Evolutionary conservation across 53 echinoderm and acorn worm genomes (phyloP), one percentile per base, ranked within the genome.

Genomic region (Holothuria scabra): DNA sequence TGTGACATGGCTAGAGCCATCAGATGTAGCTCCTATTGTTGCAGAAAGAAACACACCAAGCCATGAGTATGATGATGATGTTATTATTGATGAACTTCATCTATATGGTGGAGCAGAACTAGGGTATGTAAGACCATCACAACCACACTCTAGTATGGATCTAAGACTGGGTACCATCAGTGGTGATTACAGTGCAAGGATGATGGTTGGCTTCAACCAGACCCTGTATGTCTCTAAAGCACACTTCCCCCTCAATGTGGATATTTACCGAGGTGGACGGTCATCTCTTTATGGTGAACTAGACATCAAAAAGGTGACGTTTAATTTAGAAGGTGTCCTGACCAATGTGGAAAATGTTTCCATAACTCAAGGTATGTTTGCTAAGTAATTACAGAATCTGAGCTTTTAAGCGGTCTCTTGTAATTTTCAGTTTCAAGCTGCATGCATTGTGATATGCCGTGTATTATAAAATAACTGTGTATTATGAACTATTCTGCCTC

Each of bases 321-420:
- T 95, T 12, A 95, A 95, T 64, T 80, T 95, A 19, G 95, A 95
- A 63, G 95, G 95, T 1, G 95, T 95, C 11, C 64, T 95, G 66
- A 88, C 86, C 65, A 90, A 84, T 78, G 90, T 86, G 10, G 92
- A 92, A 65, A 95, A 95, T 80, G 88, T 95, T 23, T 90, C 95
- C 28, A 81, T 95, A 10, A 81, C 88, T 62, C 92, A 95, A 67
- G 92, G 92, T 76, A 49, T 46, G 26, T 25, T 5, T 41, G 8
- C 41, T 41, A 41, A 2, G 7, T 25, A 25, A 41, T 41, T 2
- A 41, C 41, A 8, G 10, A 41, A 10, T 41, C 6, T 8, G 7
- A 2, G 10, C 10, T 41, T 41, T 0, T 41, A 2, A 41, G 41
- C 10, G 10, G 41, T 5, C 41, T 41, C 6, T 35, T 41, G n/a